Percentiles rank a stretch among this genome's conserved stretches.
These are phyloP conservation scores for Brachionus asplanchnoidis DNA, from an alignment of 1,140 invertebrate genomes.

Conservation along the genomic window DNA sequence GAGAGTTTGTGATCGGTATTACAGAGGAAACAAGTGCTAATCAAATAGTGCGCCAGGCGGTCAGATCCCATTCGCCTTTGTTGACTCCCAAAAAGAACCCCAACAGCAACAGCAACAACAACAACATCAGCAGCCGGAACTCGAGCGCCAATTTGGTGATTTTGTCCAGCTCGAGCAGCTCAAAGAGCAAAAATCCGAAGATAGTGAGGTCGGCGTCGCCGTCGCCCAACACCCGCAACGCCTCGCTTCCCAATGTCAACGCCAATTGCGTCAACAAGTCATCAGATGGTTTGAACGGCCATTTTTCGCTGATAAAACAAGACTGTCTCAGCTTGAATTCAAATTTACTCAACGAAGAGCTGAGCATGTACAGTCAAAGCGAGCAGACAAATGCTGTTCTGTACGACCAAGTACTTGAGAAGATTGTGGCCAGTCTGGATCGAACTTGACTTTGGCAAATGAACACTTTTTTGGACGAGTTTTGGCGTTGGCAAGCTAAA, in stretches of 20 bases:
- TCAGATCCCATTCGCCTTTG: slow-evolving; percentile 18
- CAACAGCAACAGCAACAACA: not conserved
- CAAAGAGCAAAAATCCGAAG: not conserved
- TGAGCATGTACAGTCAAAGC: not conserved
- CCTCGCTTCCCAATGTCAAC: not conserved
- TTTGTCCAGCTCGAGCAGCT: not conserved
- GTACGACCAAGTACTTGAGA: not conserved
- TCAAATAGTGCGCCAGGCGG: slow-evolving; percentile 8
- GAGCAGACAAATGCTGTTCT: not conserved
- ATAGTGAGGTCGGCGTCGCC: not conserved
- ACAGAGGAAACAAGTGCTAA: not conserved
- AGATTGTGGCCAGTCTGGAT: not conserved
- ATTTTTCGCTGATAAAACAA: not conserved
- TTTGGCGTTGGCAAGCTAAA: not conserved
- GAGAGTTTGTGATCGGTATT: slow-evolving; percentile 12
- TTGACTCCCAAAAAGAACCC: not conserved
- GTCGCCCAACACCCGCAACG: not conserved
- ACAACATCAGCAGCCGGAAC: not conserved
- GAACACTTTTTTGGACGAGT: not conserved
- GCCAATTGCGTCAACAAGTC: not conserved
- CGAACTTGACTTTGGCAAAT: not conserved
- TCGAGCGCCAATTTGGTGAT: not conserved
- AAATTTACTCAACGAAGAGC: not conserved
- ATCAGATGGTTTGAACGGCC: not conserved
- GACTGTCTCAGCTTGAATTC: slow-evolving; percentile 5